Evolutionary conservation across 2,888 invertebrate species (phyloP), one percentile per base, ranked within the genome.

Genomic region (Cacoxenus indagator): DNA sequence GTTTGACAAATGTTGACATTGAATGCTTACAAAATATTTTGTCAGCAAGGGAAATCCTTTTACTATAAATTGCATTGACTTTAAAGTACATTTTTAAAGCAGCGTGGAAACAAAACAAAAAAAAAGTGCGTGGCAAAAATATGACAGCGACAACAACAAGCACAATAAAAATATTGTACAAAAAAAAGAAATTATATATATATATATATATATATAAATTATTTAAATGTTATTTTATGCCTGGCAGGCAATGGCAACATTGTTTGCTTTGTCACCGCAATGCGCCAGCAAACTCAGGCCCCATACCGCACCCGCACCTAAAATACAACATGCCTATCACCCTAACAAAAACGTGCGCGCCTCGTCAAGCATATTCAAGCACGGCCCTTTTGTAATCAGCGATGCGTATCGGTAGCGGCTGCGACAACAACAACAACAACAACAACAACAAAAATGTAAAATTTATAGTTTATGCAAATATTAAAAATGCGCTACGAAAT

Each of bases 401-500:
- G 81, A 81, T 81, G 81, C 83, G 83, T 81, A 81, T 81, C 83
- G 81, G 80, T 83, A 51, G 22, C 22, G 22, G 22, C 8, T 6
- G 46, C 46, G 17, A 48, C 5, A 19, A 24, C 59, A 4, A 17
- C 59, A 17, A 31, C 11, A 29, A 29, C 11, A 59, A 31, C n/a
- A 37, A 29, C 8, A 31, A 17, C 3, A 31, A 19, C 31, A 27
- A 80, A 81, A 80, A 78, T 81, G 82, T 77, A 74, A 80, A 79
- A 82, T 81, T 81, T 81, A 81, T 82, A 78, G 82, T 82, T 83
- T 82, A 83, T 81, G 82, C 81, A 81, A 83, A 81, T 83, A 81
- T 83, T 83, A 82, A 80, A 81, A 81, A 81, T 81, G 78, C 81
- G 80, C 77, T 82, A 82, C 81, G 77, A 77, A 82, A 82, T 83